Percentiles rank a stretch among this genome's conserved stretches.
Conservation (phyloP, 2,888 invertebrate genomes). For the Lepas anatifera region DNA sequence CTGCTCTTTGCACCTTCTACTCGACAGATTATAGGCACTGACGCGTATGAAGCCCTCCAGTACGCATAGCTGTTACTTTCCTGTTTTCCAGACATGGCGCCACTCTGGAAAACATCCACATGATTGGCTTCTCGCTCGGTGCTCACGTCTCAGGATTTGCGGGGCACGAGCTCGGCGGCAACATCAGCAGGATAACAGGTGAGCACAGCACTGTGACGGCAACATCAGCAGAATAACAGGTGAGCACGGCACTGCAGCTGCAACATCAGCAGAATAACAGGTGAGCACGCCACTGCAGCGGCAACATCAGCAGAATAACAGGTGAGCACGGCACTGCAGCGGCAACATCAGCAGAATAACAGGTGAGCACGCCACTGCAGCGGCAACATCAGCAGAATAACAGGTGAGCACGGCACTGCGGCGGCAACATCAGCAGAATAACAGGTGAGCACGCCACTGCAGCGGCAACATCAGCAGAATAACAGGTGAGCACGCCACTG, state of each 20-base stretch:
- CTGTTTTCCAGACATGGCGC: slow-evolving; percentile 55
- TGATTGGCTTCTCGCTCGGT: slow-evolving; percentile 82
- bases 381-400: background rate
- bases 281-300: no score
- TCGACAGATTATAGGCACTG: no score
- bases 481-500: background rate
- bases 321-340: no score
- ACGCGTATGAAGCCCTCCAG: no score
- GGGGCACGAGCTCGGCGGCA: slow-evolving; percentile 63
- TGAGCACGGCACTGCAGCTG: no score
- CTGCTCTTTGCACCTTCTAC: no score
- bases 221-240: no score
- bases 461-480: background rate
- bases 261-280: no score
- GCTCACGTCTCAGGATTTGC: slow-evolving; percentile 87
- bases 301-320: no score
- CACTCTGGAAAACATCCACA: slow-evolving; percentile 59
- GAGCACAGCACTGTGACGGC: background rate
- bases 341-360: background rate
- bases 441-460: no score
- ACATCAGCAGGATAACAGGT: background rate
- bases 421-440: background rate
- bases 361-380: no score
- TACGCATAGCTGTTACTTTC: no score
- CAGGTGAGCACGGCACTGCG: background rate